phyloP scores from a whole-genome alignment of 2,113 vertebrate genomes.

The Ophiodon elongatus region DNA sequence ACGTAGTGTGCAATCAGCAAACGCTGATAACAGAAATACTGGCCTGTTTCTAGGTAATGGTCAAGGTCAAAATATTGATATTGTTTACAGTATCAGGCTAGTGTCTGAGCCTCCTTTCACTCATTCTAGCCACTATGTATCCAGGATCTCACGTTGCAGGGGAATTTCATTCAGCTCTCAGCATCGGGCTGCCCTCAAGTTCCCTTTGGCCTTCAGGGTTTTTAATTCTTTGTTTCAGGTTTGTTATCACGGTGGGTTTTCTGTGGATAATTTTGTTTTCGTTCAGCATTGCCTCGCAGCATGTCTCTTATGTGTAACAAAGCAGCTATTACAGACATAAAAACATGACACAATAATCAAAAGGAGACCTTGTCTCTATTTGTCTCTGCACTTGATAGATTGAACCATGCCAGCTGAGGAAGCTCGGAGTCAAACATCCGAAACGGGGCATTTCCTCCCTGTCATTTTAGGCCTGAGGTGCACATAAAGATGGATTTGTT shows the following conservation, averaged over 20 bases:
- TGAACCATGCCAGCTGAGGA: constrained; percentile 20
- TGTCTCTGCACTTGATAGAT: constrained; percentile 35
- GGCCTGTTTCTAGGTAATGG: constrained; percentile 9
- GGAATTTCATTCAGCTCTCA: constrained; percentile 23
- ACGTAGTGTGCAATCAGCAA: constrained; percentile 36
- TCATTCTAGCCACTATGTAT: constrained; percentile 14
- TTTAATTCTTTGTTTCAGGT: neutral
- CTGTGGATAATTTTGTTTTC: constrained; percentile 36
- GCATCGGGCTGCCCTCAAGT: constrained; percentile 26
- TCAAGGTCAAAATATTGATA: constrained; percentile 24
- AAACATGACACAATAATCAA: constrained; percentile 30
- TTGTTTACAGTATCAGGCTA: constrained; percentile 16
- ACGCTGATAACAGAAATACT: constrained; percentile 35
- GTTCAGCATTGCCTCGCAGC: constrained; percentile 30
- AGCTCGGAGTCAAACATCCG: constrained; percentile 53
- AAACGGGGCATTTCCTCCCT: constrained; percentile 52
- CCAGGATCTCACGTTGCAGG: constrained; percentile 6
- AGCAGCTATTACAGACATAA: constrained; percentile 2
- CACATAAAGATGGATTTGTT: constrained; percentile 69
- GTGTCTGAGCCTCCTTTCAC: constrained; percentile 4
- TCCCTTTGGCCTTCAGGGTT: constrained; percentile 10
- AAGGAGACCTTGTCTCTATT: constrained; percentile 35
- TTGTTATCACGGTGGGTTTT: constrained; percentile 30
- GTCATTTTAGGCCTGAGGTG: constrained; percentile 58
- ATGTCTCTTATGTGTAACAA: constrained; percentile 14